A percentile compares a stretch with the other conserved stretches of the same genome.
These are phyloP conservation scores for Aphidius gifuensis DNA, from an alignment of 1,140 invertebrate species.

Conservation along the genomic window DNA sequence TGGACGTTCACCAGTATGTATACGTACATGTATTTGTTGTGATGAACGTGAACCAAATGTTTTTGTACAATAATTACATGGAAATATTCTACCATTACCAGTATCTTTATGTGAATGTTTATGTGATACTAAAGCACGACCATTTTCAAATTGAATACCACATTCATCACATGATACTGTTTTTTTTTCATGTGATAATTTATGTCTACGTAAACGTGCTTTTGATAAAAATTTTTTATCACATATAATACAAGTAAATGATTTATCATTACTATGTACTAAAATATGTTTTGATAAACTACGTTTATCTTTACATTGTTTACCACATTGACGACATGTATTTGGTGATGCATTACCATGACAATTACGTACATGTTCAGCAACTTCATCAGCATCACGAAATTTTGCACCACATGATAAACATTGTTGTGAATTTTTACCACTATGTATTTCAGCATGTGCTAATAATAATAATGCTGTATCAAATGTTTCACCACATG, in stretches of 20 bases:
- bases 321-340: conserved; percentile 61
- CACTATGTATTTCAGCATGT: conserved; percentile 67
- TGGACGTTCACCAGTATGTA: conserved; percentile 80
- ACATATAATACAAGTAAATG: conserved; percentile 63
- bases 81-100: conserved; percentile 67
- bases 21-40: conserved; percentile 86
- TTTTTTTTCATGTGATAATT: conserved; percentile 69
- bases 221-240: conserved; percentile 70
- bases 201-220: conserved; percentile 60
- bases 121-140: conserved; percentile 67
- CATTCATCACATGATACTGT: conserved; percentile 69
- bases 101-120: conserved; percentile 64
- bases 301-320: conserved; percentile 66
- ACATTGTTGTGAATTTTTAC: conserved; percentile 55
- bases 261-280: conserved; percentile 60
- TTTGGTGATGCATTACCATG: conserved; percentile 60
- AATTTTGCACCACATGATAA: conserved; percentile 66
- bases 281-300: conserved; percentile 68
- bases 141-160: conserved; percentile 69
- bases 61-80: conserved; percentile 81
- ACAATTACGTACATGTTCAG: conserved; percentile 58
- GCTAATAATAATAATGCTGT: conserved; percentile 71
- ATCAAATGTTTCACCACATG: conserved; percentile 72
- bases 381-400: conserved; percentile 56
- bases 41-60: conserved; percentile 86